Conservation (phyloP, 2,888 invertebrate genomes). For the Sturmia bella region DNA sequence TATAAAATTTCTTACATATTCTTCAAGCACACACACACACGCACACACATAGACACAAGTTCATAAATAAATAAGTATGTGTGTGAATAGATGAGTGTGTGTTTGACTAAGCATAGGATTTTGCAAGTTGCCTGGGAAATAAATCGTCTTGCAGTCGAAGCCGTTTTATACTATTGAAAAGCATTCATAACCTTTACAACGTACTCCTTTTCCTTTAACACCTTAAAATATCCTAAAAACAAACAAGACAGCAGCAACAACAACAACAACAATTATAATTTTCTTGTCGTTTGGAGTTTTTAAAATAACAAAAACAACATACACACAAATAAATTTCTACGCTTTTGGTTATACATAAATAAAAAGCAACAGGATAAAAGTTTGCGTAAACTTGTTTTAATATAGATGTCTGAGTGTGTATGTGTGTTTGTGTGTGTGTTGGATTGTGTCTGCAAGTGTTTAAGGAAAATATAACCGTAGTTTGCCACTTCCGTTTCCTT, state of each 20-base stretch:
- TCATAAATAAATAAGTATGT: conserved; percentile 15
- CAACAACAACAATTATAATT: conserved; percentile 60
- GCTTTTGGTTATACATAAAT: conserved; percentile 4
- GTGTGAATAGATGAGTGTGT: neutral
- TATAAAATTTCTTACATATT: conserved; percentile 38
- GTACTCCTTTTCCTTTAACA: conserved; percentile 34
- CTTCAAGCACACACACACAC: conserved; percentile 4
- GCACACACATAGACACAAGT: neutral
- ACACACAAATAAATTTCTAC: conserved; percentile 39
- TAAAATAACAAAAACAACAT: conserved; percentile 50
- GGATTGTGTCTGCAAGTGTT: conserved; percentile 56
- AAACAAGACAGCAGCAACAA: conserved; percentile 56
- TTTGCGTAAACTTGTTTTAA: conserved; percentile 10
- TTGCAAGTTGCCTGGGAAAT: conserved; percentile 71
- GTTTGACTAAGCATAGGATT: neutral
- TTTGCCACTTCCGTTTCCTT: conserved; percentile 70
- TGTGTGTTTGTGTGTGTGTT: conserved; percentile 6
- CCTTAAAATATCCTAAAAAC: conserved; percentile 57
- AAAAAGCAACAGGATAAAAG: conserved; percentile 66
- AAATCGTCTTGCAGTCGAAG: conserved; percentile 71
- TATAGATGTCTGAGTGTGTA: neutral
- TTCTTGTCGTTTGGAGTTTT: conserved; percentile 44
- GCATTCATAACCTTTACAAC: conserved; percentile 7
- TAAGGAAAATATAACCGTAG: conserved; percentile 68
- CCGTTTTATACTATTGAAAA: conserved; percentile 27